These are phyloP conservation scores for Tarsius wallacei DNA, from an alignment of 2,797 vertebrate species.

Conservation along the genomic window DNA sequence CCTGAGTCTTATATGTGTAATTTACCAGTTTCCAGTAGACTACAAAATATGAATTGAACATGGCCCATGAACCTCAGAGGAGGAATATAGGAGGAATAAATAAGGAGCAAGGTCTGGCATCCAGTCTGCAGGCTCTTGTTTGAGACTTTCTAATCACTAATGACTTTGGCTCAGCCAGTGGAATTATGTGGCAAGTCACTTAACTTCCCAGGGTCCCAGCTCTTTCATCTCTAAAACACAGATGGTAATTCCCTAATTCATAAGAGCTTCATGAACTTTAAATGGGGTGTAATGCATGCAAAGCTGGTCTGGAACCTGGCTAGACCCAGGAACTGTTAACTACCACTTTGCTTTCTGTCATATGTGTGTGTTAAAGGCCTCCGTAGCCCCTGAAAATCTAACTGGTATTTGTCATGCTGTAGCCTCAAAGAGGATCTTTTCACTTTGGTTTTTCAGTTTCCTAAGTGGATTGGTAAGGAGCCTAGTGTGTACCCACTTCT, in stretches of 20 bases:
- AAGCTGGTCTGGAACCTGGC: constrained; percentile 8
- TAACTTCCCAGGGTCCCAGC: background rate
- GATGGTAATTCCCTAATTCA: background rate
- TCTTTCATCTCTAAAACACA: constrained; percentile 1
- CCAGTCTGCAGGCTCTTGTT: background rate
- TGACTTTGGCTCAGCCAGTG: background rate
- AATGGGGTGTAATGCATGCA: background rate
- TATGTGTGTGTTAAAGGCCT: background rate
- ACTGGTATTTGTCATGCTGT: background rate
- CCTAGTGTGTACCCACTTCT: background rate
- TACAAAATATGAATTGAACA: background rate
- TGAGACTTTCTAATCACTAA: constrained; percentile 26
- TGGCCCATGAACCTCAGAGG: background rate
- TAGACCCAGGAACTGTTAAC: background rate
- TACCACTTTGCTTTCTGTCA: background rate
- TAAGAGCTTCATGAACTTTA: constrained; percentile 22
- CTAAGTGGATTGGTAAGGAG: constrained; percentile 71
- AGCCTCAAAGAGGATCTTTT: constrained; percentile 9
- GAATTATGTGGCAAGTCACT: background rate
- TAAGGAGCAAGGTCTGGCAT: background rate
- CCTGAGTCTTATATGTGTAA: background rate
- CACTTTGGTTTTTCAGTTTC: constrained; percentile 66
- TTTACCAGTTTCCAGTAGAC: constrained; percentile 49
- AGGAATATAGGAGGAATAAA: background rate
- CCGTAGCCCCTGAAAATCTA: background rate